Evolutionary conservation across 2,113 vertebrate species (phyloP).

Genomic region (Labeo rohita): DNA sequence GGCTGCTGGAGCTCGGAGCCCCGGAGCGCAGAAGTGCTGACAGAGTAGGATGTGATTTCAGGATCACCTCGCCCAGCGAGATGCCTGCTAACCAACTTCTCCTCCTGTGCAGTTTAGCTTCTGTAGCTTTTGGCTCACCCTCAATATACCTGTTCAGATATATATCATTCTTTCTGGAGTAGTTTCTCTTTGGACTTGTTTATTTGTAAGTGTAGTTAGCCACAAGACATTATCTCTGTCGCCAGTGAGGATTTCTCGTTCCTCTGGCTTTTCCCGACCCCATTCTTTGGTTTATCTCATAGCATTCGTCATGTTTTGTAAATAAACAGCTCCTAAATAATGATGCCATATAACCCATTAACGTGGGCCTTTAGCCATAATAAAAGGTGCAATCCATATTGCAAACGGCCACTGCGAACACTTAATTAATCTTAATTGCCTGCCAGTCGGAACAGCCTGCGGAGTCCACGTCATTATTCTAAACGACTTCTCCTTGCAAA

Average conservation of each 20-base stretch:
- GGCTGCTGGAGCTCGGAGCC: constrained; percentile 44
- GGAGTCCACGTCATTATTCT: constrained; percentile 67
- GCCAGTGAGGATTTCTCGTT: background rate
- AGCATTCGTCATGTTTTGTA: constrained; percentile 60
- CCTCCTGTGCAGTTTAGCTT: constrained; percentile 7
- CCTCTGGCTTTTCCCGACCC: background rate
- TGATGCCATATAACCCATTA: constrained; percentile 59
- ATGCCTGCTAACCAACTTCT: constrained; percentile 9
- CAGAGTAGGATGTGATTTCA: constrained; percentile 6
- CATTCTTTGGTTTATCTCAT: constrained; percentile 53
- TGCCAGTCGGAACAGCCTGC: constrained; percentile 65
- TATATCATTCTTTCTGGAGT: background rate
- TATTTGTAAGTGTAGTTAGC: background rate
- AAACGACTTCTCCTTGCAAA: constrained; percentile 66
- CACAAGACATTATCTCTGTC: background rate
- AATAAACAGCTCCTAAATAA: constrained; percentile 63
- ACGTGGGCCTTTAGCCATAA: constrained; percentile 62
- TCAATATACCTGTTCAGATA: background rate
- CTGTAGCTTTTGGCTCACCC: background rate
- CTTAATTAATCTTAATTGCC: constrained; percentile 80
- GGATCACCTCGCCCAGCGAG: constrained; percentile 17
- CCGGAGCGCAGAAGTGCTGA: constrained; percentile 42
- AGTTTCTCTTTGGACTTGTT: background rate
- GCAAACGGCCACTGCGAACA: constrained; percentile 67
- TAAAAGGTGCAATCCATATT: constrained; percentile 69